These are phyloP conservation scores for Microplitis demolitor DNA, from an alignment of 1,140 invertebrate species.

Conservation along the genomic window DNA sequence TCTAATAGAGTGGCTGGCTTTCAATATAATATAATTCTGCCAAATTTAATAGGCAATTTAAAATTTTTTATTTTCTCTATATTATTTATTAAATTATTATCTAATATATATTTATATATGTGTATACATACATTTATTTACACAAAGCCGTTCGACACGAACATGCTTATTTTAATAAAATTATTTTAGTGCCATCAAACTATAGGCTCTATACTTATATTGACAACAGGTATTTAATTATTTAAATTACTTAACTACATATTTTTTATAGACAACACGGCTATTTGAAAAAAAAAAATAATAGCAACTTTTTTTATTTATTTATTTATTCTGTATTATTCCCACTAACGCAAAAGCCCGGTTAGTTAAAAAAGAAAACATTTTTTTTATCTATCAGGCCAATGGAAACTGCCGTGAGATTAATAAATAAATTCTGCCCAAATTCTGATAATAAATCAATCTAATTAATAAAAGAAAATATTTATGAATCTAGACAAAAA, in stretches of 20 bases:
- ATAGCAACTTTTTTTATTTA: not conserved
- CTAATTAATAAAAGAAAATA: not conserved
- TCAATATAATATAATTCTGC: not conserved
- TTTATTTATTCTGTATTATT: not conserved
- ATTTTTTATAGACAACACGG: constrained; percentile 44
- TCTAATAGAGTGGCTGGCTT: not conserved
- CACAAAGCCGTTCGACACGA: constrained; percentile 41
- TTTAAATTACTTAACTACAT: constrained; percentile 55
- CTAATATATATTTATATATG: not conserved
- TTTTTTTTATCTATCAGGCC: constrained; percentile 13
- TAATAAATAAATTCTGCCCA: not conserved
- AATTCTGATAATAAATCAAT: not conserved
- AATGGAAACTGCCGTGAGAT: constrained; percentile 21
- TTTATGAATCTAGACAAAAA: not conserved
- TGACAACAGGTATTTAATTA: constrained; percentile 54
- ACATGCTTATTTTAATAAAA: constrained; percentile 50
- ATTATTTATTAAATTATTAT: not conserved
- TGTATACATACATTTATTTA: constrained; percentile 46
- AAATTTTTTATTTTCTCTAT: not conserved
- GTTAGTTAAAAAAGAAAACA: not conserved
- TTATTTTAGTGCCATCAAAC: constrained; percentile 48
- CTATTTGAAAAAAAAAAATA: not conserved
- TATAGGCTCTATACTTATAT: constrained; percentile 56
- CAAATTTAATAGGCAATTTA: not conserved
- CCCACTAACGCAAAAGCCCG: not conserved